Evolutionary conservation across 2,113 vertebrate species (phyloP).

Genomic region (Ictidomys tridecemlineatus): DNA sequence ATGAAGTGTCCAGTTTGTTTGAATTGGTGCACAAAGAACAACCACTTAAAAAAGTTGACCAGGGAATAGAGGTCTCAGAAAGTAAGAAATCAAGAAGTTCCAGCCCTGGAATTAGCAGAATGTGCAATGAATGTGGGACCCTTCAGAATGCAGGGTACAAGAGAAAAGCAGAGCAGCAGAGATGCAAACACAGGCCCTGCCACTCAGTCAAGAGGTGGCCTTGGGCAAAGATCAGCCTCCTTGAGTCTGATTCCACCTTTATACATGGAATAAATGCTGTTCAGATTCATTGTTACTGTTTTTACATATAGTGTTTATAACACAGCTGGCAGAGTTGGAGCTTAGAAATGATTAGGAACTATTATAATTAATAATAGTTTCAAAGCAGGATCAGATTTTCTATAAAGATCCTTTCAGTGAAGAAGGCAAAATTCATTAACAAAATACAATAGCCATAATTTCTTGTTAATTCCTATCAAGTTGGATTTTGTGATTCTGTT

Average conservation of each 20-base stretch:
- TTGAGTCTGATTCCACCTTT: not conserved
- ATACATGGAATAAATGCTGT: not conserved
- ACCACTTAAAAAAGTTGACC: not conserved
- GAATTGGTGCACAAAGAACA: not conserved
- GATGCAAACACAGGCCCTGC: not conserved
- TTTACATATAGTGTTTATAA: not conserved
- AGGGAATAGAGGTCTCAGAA: not conserved
- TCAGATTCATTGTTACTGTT: not conserved
- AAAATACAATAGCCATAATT: not conserved
- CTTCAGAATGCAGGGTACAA: not conserved
- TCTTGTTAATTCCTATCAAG: not conserved
- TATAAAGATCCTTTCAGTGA: not conserved
- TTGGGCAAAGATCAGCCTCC: not conserved
- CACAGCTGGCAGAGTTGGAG: not conserved
- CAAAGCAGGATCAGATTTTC: not conserved
- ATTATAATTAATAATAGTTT: not conserved
- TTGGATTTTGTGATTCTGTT: not conserved
- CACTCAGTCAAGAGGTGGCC: too few relatives aligned
- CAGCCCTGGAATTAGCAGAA: not conserved
- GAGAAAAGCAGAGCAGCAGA: not conserved
- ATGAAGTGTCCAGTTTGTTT: not conserved
- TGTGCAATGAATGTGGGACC: not conserved
- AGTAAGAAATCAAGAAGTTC: not conserved
- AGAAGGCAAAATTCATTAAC: conserved; percentile 1
- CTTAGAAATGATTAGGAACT: conserved; percentile 4